Evolutionary conservation across 2,888 invertebrate genomes (phyloP), one percentile per base, ranked within the genome.

Genomic region (Macrosoma leucophasiata): DNA sequence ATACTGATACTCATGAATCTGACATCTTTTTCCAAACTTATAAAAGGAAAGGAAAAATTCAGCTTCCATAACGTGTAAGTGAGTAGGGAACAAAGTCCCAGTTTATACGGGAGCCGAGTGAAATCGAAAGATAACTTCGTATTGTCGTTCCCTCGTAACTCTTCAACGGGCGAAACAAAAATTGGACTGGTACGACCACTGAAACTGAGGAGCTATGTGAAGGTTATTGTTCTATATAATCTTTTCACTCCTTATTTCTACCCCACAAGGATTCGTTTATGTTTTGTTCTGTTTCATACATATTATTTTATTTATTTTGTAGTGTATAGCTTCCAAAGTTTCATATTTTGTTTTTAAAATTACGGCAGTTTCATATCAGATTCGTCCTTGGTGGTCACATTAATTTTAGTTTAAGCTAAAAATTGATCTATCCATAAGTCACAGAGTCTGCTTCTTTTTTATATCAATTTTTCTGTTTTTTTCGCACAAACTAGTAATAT

Each of bases 41-140:
- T n/a, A n/a, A n/a, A n/a, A n/a, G n/a, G n/a, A n/a, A n/a, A n/a
- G n/a, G n/a, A n/a, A n/a, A n/a, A n/a, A n/a, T n/a, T n/a, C n/a
- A n/a, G n/a, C n/a, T n/a, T n/a, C n/a, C n/a, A n/a, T n/a, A n/a
- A n/a, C n/a, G n/a, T n/a, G n/a, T n/a, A n/a, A n/a, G n/a, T n/a
- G n/a, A n/a, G n/a, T n/a, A n/a, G n/a, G n/a, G n/a, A n/a, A n/a
- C n/a, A n/a, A n/a, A n/a, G n/a, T n/a, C n/a, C n/a, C n/a, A n/a
- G n/a, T 24, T 26, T 22, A 19, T 7, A 36, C 40, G 36, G 50
- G 47, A 50, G 54, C 50, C 50, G 57, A 55, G 55, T 52, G 53
- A 48, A 55, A 58, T 59, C 53, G 58, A 58, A 53, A 52, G 52
- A 62, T 62, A 61, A 62, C 56, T 62, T 54, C 48, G 53, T 59